phyloP scores from a whole-genome alignment of 2,113 vertebrate genomes.

The Corapipo altera region DNA sequence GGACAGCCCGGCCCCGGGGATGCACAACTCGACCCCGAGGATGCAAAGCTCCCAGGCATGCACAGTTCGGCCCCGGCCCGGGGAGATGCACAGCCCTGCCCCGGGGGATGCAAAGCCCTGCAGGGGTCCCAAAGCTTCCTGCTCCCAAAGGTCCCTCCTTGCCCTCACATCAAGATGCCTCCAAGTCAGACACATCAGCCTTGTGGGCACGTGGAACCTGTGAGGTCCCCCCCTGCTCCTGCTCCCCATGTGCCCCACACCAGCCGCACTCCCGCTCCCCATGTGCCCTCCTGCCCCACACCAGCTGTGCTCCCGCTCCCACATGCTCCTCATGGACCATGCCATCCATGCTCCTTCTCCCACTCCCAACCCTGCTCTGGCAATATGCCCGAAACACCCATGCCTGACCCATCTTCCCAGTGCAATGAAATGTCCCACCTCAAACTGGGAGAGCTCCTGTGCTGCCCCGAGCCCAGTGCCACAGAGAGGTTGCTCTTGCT shows the following conservation, averaged over 20 bases:
- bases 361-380: background rate
- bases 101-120: background rate
- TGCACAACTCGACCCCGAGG: background rate
- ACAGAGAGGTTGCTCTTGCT: rapidly evolving
- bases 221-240: background rate
- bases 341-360: background rate
- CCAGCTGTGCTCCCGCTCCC: background rate
- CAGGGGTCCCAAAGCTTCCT: background rate
- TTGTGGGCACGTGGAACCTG: background rate
- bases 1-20: background rate
- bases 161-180: background rate
- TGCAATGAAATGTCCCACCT: background rate
- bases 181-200: rapidly evolving
- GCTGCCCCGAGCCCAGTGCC: rapidly evolving
- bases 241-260: background rate
- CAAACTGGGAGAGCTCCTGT: background rate
- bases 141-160: background rate
- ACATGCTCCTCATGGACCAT: background rate
- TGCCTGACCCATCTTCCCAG: background rate
- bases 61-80: background rate
- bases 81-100: background rate
- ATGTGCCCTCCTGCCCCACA: background rate
- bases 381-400: background rate
- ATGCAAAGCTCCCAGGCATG: background rate
- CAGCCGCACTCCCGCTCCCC: background rate